phyloP scores from a whole-genome alignment of 2,888 invertebrate genomes.

The Hypsopygia costalis region DNA sequence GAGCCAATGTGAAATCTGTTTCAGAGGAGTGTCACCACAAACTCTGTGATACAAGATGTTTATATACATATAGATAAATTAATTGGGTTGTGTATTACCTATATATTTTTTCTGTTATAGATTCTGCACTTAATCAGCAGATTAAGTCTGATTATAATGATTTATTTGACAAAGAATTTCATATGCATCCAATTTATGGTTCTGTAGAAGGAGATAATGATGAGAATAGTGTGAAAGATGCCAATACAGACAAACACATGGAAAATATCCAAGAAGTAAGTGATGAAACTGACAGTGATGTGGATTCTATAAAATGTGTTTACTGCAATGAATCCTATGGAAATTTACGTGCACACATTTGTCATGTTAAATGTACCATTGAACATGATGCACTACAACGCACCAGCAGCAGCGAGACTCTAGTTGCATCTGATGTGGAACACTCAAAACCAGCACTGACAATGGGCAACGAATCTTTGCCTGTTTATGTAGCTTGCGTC shows the following conservation, averaged over 20 bases:
- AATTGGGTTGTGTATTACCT: too few relatives aligned
- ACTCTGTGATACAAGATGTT: too few relatives aligned
- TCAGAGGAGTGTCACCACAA: too few relatives aligned
- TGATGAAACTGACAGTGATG: constrained; percentile 73
- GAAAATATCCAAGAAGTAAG: constrained; percentile 47
- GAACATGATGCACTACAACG: constrained; percentile 58
- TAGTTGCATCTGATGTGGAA: constrained; percentile 55
- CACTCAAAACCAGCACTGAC: constrained; percentile 29
- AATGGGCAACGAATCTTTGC: constrained; percentile 26
- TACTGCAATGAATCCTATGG: constrained; percentile 64
- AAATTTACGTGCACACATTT: constrained; percentile 57
- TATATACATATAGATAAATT: too few relatives aligned
- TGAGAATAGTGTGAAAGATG: constrained; percentile 53
- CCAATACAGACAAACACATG: constrained; percentile 20
- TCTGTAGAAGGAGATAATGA: constrained; percentile 60
- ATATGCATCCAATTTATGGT: constrained; percentile 54
- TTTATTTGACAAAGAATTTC: constrained; percentile 61
- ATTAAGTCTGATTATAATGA: constrained; percentile 51
- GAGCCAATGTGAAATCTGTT: too few relatives aligned
- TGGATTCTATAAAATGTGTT: constrained; percentile 70
- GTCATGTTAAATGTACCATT: constrained; percentile 65
- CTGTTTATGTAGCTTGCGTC: constrained; percentile 58
- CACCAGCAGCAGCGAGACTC: constrained; percentile 66
- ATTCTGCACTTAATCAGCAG: constrained; percentile 49
- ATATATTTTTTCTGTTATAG: too few relatives aligned